Evolutionary conservation across 2,888 invertebrate species (phyloP), one percentile per base, ranked within the genome.

Genomic region (Xestia ashworthii): DNA sequence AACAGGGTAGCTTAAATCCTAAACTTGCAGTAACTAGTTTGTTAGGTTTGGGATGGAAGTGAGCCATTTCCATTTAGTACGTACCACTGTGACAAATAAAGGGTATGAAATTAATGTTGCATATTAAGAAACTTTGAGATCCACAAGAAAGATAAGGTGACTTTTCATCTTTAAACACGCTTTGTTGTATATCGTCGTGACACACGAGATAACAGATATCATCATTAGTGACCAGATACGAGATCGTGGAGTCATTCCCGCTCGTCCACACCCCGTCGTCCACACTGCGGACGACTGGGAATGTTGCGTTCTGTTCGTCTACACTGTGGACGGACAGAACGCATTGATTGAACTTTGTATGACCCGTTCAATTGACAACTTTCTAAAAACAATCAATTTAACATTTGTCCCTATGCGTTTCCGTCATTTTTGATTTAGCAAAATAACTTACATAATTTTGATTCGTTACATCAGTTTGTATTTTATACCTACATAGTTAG

Each of bases 291-390:
- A n/a, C n/a, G n/a, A n/a, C n/a, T n/a, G n/a, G n/a, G n/a, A n/a
- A n/a, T n/a, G n/a, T n/a, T n/a, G n/a, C n/a, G n/a, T n/a, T n/a
- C n/a, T n/a, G n/a, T n/a, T n/a, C n/a, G n/a, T n/a, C n/a, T n/a
- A n/a, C n/a, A n/a, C n/a, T n/a, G n/a, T n/a, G n/a, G n/a, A n/a
- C n/a, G n/a, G n/a, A n/a, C n/a, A n/a, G n/a, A n/a, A n/a, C n/a
- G n/a, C n/a, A n/a, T n/a, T n/a, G 48, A 71, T 71, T 71, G 48
- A 81, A 78, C 68, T 69, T 81, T 69, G 8, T 67, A 38, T 67
- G 82, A 67, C 60, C 44, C 14, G 22, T 69, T 67, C n/a, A 60
- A 72, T 60, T 72, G 65, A 65, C 46, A 72, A 72, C 78, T 83
- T 78, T 83, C 68, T 65, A 71, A 60, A 53, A 41, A 55, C 38